Evolutionary conservation across 1,140 invertebrate species (phyloP), one percentile per base, ranked within the genome.

Genomic region (Dufourea novaeangliae): DNA sequence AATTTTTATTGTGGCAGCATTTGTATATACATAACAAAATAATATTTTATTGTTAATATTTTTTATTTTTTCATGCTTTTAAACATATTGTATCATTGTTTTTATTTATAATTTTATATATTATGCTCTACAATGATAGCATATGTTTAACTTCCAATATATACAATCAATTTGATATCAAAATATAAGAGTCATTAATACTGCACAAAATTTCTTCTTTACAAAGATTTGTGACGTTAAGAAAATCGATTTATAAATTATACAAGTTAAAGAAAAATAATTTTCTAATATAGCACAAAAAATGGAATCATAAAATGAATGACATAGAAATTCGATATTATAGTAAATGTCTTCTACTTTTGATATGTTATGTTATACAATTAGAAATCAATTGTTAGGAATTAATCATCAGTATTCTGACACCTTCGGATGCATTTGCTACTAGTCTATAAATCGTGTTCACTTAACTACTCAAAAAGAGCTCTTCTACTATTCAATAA

Each of bases 401-500:
- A 71, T 56, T 46, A 70, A 73, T 62, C 32, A 70, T 80, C 77
- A 85, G 56, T 85, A 84, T 85, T 85, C 64, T 71, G 34, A 84
- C 59, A 81, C 68, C 83, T 56, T 67, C 61, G 22, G 76, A 79
- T 57, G 77, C 64, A 85, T 85, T 71, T 78, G 52, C 61, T 72
- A 82, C 84, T 86, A 86, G 84, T 85, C 84, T 82, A 50, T 72
- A 72, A 85, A 85, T 82, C 67, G 83, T 86, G 83, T 86, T 86
- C 84, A 86, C 79, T 46, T 71, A 66, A 79, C 22, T 71, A 84
- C 84, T 75, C 57, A 75, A 79, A 78, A 77, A 82, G 74, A 82
- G 57, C 56, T 74, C 70, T 59, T 84, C 37, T 85, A 82, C 78
- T 70, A 84, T 52, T 70, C 78, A 81, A 77, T 72, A 72, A 68